Evolutionary conservation across 2,797 vertebrate species (phyloP), one percentile per base, ranked within the genome.

Genomic region (Acanthopagrus latus): DNA sequence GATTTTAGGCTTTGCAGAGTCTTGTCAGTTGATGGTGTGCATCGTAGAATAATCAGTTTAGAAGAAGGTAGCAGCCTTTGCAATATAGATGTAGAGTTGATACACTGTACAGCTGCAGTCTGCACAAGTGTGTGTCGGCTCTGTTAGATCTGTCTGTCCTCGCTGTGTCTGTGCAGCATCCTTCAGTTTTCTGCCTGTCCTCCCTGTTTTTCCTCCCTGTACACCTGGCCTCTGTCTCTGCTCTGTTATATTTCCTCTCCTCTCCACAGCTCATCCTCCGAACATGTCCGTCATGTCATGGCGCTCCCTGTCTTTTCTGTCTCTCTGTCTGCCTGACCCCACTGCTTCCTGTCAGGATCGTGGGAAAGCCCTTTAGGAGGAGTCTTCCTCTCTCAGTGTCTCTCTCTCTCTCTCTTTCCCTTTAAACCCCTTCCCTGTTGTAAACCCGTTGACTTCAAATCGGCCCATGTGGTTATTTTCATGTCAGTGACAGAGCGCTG

Each of bases 271-370:
- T 66, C 25, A 13, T 54, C 23, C 27, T 7, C 48, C 27, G 29
- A 46, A 8, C 54, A 46, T 29, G 60, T 79, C 66, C 63, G 47
- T 88, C 80, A 8, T 41, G 33, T 38, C 33, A 38, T 38, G 29
- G 29, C n/a, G 5, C 27, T 80, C 59, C 43, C 64, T 57, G 16
- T 77, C 27, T 14, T 54, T 54, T 67, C 38, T 60, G 16, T 69
- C 64, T 44, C 12, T 51, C 48, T 62, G 16, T 80, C 44, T 48
- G 25, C 44, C 74, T 73, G 71, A 84, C 59, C 78, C 52, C 76
- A 16, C 78, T 44, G 71, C 87, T 94, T 95, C 93, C 93, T 93
- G 90, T 94, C 71, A 47, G 82, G 90, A 85, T 86, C 85, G 71
- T 94, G 93, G 89, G 92, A 95, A 94, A 88, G 81, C 76, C 69